Conservation (phyloP, 2,113 vertebrate genomes). For the Malaclemys terrapin region DNA sequence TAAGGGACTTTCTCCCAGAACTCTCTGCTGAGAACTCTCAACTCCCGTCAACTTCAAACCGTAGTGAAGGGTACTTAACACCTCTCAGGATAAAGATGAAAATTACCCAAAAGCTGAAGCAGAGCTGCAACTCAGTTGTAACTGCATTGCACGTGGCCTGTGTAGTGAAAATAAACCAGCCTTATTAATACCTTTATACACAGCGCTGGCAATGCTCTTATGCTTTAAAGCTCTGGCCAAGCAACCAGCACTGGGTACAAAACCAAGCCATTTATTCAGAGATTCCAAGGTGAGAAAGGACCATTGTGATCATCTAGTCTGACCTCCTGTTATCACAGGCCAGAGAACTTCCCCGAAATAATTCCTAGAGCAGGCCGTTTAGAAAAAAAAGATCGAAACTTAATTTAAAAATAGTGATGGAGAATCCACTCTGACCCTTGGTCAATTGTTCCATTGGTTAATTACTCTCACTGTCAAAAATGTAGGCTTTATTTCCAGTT, state of each 20-base stretch:
- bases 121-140: neutral
- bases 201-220: rapidly evolving
- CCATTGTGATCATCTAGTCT: neutral
- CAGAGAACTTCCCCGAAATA: neutral
- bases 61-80: neutral
- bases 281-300: neutral
- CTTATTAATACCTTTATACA: neutral
- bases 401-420: neutral
- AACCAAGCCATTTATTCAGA: neutral
- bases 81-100: neutral
- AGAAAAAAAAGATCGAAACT: neutral
- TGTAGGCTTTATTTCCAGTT: neutral
- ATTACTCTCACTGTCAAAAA: neutral
- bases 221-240: neutral
- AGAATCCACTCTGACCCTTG: neutral
- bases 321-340: neutral
- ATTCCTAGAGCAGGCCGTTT: neutral
- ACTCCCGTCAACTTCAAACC: neutral
- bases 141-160: neutral
- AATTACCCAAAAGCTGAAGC: neutral
- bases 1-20: neutral
- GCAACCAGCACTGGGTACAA: neutral
- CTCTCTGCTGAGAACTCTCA: neutral
- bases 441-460: neutral
- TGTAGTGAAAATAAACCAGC: neutral